Percentiles rank a stretch among this genome's conserved stretches.
Evolutionary conservation across 2,888 invertebrate species (phyloP).

Genomic region (Maniola hyperantus): DNA sequence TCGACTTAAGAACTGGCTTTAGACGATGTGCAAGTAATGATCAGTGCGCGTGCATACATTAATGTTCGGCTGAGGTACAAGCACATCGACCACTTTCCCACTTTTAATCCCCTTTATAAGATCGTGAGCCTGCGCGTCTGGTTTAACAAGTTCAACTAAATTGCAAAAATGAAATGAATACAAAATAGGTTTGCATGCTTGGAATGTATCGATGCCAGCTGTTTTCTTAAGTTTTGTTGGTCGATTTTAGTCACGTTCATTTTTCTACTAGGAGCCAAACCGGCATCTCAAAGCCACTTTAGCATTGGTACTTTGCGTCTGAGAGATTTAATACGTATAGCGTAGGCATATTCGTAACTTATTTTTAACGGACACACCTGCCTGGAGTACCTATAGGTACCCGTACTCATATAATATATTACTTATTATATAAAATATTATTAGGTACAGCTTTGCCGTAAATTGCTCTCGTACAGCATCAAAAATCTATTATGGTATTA

Average conservation of each 20-base stretch:
- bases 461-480: background rate
- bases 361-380: conserved; percentile 29
- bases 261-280: conserved; percentile 42
- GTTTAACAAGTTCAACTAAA: conserved; percentile 33
- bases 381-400: background rate
- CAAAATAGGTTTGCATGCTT: conserved; percentile 59
- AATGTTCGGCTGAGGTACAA: conserved; percentile 35
- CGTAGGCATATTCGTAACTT: conserved; percentile 17
- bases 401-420: background rate
- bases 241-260: conserved; percentile 56
- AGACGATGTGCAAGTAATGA: conserved; percentile 29
- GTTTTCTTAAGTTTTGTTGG: conserved; percentile 52
- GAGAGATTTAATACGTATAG: conserved; percentile 17
- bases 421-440: background rate
- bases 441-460: conserved; percentile 1
- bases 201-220: conserved; percentile 63
- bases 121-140: conserved; percentile 31
- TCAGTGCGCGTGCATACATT: conserved; percentile 33
- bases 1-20: conserved; percentile 38
- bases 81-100: conserved; percentile 30
- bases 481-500: background rate
- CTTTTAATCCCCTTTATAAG: conserved; percentile 37
- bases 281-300: conserved; percentile 35
- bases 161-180: conserved; percentile 36
- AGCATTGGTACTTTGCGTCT: conserved; percentile 28